Conservation (phyloP, 2,797 vertebrate genomes). For the Sebastes wilsoni region DNA sequence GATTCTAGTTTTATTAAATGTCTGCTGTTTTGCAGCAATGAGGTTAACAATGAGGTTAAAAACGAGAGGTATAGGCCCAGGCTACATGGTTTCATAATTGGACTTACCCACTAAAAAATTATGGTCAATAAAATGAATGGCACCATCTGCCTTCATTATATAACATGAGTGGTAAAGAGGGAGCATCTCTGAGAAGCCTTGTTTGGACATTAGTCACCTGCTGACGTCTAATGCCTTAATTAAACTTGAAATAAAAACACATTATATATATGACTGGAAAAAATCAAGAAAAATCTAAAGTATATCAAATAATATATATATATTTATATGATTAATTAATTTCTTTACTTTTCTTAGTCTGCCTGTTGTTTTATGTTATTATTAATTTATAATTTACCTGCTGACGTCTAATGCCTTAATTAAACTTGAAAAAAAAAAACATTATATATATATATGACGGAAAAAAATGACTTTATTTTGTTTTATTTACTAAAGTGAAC, state of each 20-base stretch:
- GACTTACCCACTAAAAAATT: constrained; percentile 44
- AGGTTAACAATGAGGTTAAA: constrained; percentile 15
- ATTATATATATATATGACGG: too few relatives aligned
- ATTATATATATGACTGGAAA: background rate
- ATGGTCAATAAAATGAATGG: constrained; percentile 69
- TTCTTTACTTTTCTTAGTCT: background rate
- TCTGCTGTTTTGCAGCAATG: background rate
- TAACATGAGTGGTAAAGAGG: constrained; percentile 18
- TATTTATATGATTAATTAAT: background rate
- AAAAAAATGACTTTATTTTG: background rate
- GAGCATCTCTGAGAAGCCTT: constrained; percentile 17
- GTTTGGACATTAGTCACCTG: background rate
- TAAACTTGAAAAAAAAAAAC: too few relatives aligned
- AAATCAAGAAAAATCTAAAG: background rate
- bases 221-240: background rate
- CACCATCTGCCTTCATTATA: constrained; percentile 45
- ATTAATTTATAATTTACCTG: background rate
- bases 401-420: too few relatives aligned
- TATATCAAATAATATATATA: too few relatives aligned
- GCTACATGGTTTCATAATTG: constrained; percentile 34
- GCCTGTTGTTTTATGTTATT: background rate
- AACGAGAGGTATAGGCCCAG: constrained; percentile 2
- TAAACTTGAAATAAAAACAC: background rate
- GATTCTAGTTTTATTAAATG: background rate
- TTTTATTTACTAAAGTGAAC: background rate